Base-by-base conservation (phyloP, 2,113 vertebrate species). In the Morphnarchus princeps region DNA sequence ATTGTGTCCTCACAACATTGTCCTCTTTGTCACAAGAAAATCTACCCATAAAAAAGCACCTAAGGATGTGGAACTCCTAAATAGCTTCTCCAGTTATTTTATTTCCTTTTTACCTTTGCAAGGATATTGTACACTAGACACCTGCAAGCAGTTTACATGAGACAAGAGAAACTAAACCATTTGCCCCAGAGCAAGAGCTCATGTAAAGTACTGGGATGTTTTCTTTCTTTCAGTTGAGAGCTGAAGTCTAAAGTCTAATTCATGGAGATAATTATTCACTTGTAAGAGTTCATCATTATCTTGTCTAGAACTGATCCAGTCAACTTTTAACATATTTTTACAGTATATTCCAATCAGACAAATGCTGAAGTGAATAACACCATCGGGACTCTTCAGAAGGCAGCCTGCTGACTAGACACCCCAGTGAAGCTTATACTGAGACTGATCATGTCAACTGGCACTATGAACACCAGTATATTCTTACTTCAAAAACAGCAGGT, bases 251-350 rank as follows among this genome's bases (percentile, higher is more conserved):
- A 96, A 85, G 78, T 92, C 66, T 82, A 70, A 62, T 59, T 86
- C 45, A 54, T 4, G 0, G n/a, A 47, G 62, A 62, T 45, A 90
- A 78, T 1, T 0, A 78, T 45, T 86, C 0, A 2, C 71, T 71
- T 42, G 6, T 26, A 61, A 54, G 67, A 28, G 74, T 88, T 93
- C 85, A 88, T 87, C 47, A 89, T 90, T 95, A 94, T 63, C 79
- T 88, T 25, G 24, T 24, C 52, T n/a, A 86, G 63, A 90, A 22
- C 49, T 50, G 47, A 92, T 24, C 58, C 45, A 76, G 74, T 43
- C 71, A 95, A 50, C 31, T 88, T 90, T 86, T 62, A 90, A 88
- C 79, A 80, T 7, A 36, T n/a, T 85, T 83, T 82, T 45, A 69
- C 7, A 1, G 13, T 65, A 65, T 40, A 52, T 43, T 76, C 32